phyloP scores from a whole-genome alignment of 1,140 invertebrate species.

The Pseudomyrmex cubaensis region DNA sequence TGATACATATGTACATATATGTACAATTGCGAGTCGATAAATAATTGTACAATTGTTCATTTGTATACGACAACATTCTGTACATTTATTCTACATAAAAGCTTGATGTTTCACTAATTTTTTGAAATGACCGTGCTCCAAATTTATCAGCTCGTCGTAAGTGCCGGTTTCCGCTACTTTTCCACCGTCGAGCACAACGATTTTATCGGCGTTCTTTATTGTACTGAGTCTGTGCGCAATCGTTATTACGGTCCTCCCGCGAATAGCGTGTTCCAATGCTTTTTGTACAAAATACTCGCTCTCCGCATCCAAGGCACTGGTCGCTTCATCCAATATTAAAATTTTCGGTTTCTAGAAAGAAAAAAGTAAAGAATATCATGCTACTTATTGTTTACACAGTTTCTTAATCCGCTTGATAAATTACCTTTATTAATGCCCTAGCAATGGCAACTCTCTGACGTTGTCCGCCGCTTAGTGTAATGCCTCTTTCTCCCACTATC shows the following conservation, averaged over 20 bases:
- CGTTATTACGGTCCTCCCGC: slow-evolving; percentile 95
- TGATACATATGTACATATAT: slow-evolving; percentile 28
- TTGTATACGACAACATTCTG: neutral
- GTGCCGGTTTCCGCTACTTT: slow-evolving; percentile 93
- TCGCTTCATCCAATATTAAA: slow-evolving; percentile 94
- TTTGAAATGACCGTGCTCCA: slow-evolving; percentile 87
- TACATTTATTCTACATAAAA: slow-evolving; percentile 77
- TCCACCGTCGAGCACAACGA: slow-evolving; percentile 95
- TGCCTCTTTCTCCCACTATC: slow-evolving; percentile 92
- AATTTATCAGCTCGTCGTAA: slow-evolving; percentile 89
- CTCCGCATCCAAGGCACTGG: slow-evolving; percentile 96
- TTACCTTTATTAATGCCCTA: slow-evolving; percentile 93
- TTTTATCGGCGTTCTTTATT: slow-evolving; percentile 95
- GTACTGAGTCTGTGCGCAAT: slow-evolving; percentile 97
- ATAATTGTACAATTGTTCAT: neutral
- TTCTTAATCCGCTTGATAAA: neutral
- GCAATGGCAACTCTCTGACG: slow-evolving; percentile 96
- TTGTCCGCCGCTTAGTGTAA: slow-evolving; percentile 94
- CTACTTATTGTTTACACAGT: slow-evolving; percentile 48
- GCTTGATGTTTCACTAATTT: slow-evolving; percentile 89
- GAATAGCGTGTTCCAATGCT: slow-evolving; percentile 92
- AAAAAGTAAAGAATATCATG: slow-evolving; percentile 68
- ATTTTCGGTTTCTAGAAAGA: slow-evolving; percentile 91
- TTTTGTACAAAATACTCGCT: slow-evolving; percentile 95
- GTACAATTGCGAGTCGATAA: neutral